Evolutionary conservation across 92 coral and sea anemone species (phyloP).

Genomic region (Pocillopora grandis): DNA sequence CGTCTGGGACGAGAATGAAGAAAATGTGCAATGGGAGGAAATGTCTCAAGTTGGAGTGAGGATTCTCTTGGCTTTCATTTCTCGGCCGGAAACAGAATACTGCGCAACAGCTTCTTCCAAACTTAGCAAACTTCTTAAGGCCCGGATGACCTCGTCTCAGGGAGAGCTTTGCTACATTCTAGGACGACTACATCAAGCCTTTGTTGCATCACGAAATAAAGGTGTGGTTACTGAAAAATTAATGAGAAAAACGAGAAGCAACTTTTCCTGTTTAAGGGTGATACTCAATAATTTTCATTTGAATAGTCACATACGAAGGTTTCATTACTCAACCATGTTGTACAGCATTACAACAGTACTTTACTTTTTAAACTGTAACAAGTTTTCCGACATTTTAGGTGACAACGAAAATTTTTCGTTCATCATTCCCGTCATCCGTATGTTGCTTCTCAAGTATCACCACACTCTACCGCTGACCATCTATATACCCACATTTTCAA

Average conservation of each 20-base stretch:
- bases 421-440: conserved; percentile 88
- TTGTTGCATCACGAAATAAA: conserved; percentile 75
- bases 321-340: background rate
- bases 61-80: conserved; percentile 82
- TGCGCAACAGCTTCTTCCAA: conserved; percentile 98
- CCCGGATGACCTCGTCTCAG: conserved; percentile 79
- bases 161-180: conserved; percentile 88
- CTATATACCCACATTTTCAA: conserved; percentile 86
- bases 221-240: conserved; percentile 39
- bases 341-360: background rate
- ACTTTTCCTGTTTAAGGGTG: no score
- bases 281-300: no score
- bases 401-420: conserved; percentile 77
- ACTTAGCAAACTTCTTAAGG: conserved; percentile 82
- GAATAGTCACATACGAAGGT: no score
- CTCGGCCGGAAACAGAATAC: conserved; percentile 78
- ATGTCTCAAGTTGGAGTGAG: conserved; percentile 95
- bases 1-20: conserved; percentile 91
- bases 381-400: conserved; percentile 40
- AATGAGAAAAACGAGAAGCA: no score
- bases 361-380: background rate
- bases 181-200: conserved; percentile 88
- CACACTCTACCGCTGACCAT: conserved; percentile 87
- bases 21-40: conserved; percentile 86
- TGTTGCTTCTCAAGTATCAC: conserved; percentile 76